phyloP scores from a whole-genome alignment of 2,888 invertebrate genomes.

The Elegia similella region DNA sequence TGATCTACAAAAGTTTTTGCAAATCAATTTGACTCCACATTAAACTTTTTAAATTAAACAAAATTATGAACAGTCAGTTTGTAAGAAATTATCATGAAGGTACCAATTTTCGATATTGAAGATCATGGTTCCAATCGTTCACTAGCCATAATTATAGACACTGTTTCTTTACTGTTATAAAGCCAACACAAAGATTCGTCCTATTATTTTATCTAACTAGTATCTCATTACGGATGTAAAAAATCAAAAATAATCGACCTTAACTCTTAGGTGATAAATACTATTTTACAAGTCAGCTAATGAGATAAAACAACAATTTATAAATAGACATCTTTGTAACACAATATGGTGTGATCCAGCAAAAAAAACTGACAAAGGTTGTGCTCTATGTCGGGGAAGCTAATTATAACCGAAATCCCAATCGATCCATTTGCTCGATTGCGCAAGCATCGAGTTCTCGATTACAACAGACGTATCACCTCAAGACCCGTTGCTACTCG shows the following conservation, averaged over 20 bases:
- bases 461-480: constrained; percentile 64
- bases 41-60: no score
- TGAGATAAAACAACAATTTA: constrained; percentile 7
- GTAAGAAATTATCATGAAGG: constrained; percentile 46
- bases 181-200: constrained; percentile 4
- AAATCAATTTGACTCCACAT: no score
- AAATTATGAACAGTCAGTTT: neutral
- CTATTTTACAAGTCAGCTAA: neutral
- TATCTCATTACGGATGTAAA: constrained; percentile 7
- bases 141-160: constrained; percentile 1
- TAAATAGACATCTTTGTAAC: constrained; percentile 29
- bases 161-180: constrained; percentile 2
- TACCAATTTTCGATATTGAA: constrained; percentile 12
- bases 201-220: constrained; percentile 17
- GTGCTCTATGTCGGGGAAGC: constrained; percentile 58
- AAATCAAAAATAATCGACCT: neutral
- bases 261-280: neutral
- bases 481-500: constrained; percentile 41
- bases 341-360: constrained; percentile 41
- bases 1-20: no score
- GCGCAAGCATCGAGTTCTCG: constrained; percentile 64
- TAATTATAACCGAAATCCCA: constrained; percentile 70
- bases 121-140: neutral
- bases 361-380: constrained; percentile 48
- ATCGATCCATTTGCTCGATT: constrained; percentile 71